Conservation (phyloP, 2,797 vertebrate species). For the Arremon aurantiirostris region DNA sequence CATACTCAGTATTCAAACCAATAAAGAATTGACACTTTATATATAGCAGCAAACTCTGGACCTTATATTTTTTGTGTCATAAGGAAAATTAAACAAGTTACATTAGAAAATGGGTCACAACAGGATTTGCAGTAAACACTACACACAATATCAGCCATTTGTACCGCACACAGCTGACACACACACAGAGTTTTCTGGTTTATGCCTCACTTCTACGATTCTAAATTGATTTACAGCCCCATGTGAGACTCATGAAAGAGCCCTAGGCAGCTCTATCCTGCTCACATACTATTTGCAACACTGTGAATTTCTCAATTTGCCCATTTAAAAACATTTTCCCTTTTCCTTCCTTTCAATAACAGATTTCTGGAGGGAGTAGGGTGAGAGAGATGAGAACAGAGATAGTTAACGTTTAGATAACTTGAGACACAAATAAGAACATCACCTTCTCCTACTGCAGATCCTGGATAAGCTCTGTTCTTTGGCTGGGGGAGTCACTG, state of each 20-base stretch:
- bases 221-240: constrained; percentile 60
- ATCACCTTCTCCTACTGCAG: background rate
- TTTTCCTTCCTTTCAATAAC: constrained; percentile 34
- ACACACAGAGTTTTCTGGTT: constrained; percentile 14
- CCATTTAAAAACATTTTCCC: constrained; percentile 46
- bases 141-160: background rate
- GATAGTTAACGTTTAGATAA: background rate
- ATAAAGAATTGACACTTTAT: background rate
- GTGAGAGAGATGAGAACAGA: background rate
- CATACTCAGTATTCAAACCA: background rate
- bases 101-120: constrained; percentile 51
- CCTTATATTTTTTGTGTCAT: background rate
- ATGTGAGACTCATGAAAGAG: constrained; percentile 37
- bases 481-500: background rate
- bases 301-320: constrained; percentile 49
- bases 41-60: background rate
- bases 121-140: constrained; percentile 46
- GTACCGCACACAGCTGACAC: constrained; percentile 14
- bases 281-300: constrained; percentile 51
- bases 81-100: constrained; percentile 49
- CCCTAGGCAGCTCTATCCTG: constrained; percentile 25
- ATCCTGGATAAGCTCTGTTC: background rate
- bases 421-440: background rate
- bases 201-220: background rate
- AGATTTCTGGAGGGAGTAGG: constrained; percentile 31